Percentiles rank a stretch among this genome's conserved stretches.
These are phyloP conservation scores for Procavia capensis DNA, from an alignment of 2,113 vertebrate species.

Conservation along the genomic window DNA sequence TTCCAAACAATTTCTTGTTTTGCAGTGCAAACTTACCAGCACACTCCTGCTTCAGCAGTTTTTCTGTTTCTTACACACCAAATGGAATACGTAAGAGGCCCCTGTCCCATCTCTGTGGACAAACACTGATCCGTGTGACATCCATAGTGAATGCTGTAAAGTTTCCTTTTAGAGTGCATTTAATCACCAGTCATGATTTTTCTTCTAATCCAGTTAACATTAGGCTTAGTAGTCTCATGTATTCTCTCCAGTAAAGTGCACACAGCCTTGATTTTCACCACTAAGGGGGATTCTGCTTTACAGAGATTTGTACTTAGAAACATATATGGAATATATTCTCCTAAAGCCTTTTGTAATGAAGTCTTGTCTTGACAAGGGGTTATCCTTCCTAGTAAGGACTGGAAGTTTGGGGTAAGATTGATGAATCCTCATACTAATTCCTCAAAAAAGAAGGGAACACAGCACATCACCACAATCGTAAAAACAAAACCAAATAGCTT, in stretches of 20 bases:
- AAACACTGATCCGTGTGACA: neutral
- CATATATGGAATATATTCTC: neutral
- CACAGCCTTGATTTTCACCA: neutral
- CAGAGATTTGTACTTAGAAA: neutral
- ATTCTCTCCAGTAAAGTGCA: slow-evolving; percentile 21
- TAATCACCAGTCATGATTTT: slow-evolving; percentile 9
- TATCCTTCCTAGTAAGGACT: neutral
- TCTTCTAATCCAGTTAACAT: slow-evolving; percentile 43
- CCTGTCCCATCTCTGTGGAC: neutral
- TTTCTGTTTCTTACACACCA: slow-evolving; percentile 22
- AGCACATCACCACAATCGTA: neutral
- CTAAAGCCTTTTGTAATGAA: neutral
- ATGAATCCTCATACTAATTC: neutral
- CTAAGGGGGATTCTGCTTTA: too few species aligned
- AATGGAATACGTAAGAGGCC: slow-evolving; percentile 9
- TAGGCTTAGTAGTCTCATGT: neutral
- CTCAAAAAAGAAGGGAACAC: neutral
- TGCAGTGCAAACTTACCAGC: neutral
- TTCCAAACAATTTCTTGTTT: neutral
- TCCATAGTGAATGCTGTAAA: slow-evolving; percentile 32
- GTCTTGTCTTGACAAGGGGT: neutral
- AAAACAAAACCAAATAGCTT: neutral
- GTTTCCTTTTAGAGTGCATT: slow-evolving; percentile 42
- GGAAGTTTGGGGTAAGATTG: neutral
- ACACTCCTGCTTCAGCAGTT: slow-evolving; percentile 8